These are phyloP conservation scores for Amiota minor DNA, from an alignment of 2,888 invertebrate species.

Conservation along the genomic window DNA sequence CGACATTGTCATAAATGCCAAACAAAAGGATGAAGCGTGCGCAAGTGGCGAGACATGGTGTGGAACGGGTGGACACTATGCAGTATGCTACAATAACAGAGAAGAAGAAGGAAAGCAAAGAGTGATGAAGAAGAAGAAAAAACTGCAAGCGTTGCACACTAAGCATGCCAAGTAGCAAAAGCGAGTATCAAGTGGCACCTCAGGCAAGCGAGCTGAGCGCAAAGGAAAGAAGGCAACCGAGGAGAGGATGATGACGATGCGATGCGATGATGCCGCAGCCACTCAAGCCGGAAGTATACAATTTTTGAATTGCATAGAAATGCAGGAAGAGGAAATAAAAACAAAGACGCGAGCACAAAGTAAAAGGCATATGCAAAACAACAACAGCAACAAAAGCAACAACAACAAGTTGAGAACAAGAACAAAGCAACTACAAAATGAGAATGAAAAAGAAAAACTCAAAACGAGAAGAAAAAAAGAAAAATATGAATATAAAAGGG, in stretches of 20 bases:
- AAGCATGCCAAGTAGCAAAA: constrained; percentile 16
- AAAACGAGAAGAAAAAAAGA: neutral
- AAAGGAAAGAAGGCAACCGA: neutral
- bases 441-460: constrained; percentile 5
- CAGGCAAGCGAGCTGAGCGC: constrained; percentile 2
- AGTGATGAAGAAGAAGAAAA: constrained; percentile 12
- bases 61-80: neutral
- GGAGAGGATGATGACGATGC: neutral
- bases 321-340: constrained; percentile 31
- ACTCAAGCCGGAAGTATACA: constrained; percentile 43
- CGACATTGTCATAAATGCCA: constrained; percentile 40
- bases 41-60: neutral
- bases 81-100: neutral
- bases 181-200: constrained; percentile 26
- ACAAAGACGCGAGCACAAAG: constrained; percentile 26
- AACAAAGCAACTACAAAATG: neutral
- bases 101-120: neutral
- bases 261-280: constrained; percentile 19
- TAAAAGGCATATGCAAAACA: constrained; percentile 27
- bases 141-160: constrained; percentile 18
- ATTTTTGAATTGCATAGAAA: constrained; percentile 40
- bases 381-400: constrained; percentile 6
- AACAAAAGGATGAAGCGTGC: constrained; percentile 22
- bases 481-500: constrained; percentile 19
- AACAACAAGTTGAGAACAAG: constrained; percentile 15